Percentiles rank a stretch among this genome's conserved stretches.
Evolutionary conservation across 1,140 invertebrate species (phyloP).

Genomic region (Neuroterus valhalla): DNA sequence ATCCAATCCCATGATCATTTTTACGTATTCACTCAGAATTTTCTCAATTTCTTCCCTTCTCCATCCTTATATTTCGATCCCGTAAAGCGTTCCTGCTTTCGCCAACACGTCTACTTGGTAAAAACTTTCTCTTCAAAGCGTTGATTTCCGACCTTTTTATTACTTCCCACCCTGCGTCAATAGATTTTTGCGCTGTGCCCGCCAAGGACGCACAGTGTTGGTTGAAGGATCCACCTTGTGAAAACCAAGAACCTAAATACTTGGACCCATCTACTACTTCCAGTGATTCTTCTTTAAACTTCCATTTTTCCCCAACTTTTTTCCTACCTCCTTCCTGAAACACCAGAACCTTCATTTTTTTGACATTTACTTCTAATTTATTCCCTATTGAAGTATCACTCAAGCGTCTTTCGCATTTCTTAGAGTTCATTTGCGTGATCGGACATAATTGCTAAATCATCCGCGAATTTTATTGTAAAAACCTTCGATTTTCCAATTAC

Average conservation of each 20-base stretch:
- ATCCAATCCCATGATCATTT: too few species aligned
- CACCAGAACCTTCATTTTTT: constrained; percentile 13
- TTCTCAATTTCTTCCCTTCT: too few species aligned
- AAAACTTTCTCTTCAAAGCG: not conserved
- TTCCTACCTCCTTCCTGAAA: not conserved
- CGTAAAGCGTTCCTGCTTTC: too few species aligned
- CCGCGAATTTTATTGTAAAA: not conserved
- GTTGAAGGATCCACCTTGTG: not conserved
- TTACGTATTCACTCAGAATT: too few species aligned
- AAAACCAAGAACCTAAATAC: constrained; percentile 21
- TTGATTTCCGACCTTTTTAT: constrained; percentile 8
- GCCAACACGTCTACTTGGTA: constrained; percentile 16
- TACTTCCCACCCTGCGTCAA: constrained; percentile 11
- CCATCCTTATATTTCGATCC: too few species aligned
- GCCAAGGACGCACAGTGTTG: not conserved
- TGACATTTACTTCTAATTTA: too few species aligned
- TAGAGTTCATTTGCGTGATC: constrained; percentile 20
- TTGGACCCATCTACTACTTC: constrained; percentile 32
- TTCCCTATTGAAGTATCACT: constrained; percentile 19
- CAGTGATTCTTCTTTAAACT: not conserved
- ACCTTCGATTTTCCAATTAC: not conserved
- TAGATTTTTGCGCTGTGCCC: not conserved
- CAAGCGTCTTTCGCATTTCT: constrained; percentile 6
- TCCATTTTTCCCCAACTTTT: not conserved
- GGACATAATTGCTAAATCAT: constrained; percentile 30